Conservation (phyloP, 2,113 vertebrate species). For the Chroicocephalus ridibundus region DNA sequence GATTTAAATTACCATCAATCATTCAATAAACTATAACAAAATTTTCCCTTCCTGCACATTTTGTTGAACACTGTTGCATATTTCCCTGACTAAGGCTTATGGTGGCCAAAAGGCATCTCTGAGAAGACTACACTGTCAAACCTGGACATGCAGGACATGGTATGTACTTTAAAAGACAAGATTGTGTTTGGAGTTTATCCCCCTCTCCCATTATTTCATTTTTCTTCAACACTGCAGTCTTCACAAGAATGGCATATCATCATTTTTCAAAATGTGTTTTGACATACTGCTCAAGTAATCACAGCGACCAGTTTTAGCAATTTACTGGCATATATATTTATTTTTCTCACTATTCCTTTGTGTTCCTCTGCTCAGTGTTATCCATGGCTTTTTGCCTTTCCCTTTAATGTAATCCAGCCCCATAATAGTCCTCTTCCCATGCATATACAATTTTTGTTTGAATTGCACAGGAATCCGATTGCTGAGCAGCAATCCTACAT, state of each 20-base stretch:
- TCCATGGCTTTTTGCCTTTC: background rate
- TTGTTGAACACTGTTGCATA: background rate
- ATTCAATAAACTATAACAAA: background rate
- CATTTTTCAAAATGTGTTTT: background rate
- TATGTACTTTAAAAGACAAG: background rate
- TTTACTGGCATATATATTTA: background rate
- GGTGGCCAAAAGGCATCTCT: background rate
- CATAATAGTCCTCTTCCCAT: background rate
- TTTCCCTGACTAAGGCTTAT: conserved; percentile 13
- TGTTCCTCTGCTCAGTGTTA: background rate
- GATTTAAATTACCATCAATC: conserved; percentile 30
- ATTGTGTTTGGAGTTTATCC: background rate
- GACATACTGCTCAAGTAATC: background rate
- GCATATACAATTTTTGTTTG: background rate
- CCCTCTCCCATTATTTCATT: background rate
- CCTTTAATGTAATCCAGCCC: background rate
- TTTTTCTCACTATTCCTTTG: background rate
- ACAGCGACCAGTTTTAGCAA: background rate
- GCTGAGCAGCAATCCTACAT: background rate
- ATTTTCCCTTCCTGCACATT: background rate
- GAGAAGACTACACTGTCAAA: background rate
- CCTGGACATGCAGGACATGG: background rate
- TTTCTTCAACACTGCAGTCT: background rate
- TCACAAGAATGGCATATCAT: background rate
- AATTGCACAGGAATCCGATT: background rate